Percentiles rank a stretch among this genome's conserved stretches.
These are phyloP conservation scores for Zaprionus ghesquierei DNA, from an alignment of 1,140 invertebrate genomes.

Conservation along the genomic window DNA sequence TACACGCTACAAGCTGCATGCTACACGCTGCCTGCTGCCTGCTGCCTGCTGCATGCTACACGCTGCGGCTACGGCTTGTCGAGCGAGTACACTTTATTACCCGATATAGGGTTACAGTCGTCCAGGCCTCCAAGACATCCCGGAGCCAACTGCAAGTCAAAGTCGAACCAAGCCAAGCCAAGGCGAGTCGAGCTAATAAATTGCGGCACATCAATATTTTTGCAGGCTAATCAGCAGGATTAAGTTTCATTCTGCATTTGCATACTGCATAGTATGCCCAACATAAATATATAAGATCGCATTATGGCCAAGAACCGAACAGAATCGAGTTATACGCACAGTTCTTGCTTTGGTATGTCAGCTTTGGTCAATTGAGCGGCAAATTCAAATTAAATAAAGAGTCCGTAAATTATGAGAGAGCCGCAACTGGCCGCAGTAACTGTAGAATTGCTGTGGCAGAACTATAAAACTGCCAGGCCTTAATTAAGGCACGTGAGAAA, in stretches of 20 bases:
- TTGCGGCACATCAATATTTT: conserved; percentile 24
- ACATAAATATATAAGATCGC: conserved; percentile 3
- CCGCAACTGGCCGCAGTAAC: neutral
- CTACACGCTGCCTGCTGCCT: neutral
- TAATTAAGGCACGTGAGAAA: conserved; percentile 31
- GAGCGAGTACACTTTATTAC: conserved; percentile 32
- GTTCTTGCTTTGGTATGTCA: neutral
- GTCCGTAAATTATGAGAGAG: conserved; percentile 15
- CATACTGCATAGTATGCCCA: neutral
- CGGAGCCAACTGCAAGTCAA: too few species aligned
- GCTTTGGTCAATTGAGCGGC: neutral
- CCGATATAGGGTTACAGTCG: conserved; percentile 23
- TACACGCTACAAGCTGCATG: neutral
- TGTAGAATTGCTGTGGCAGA: neutral
- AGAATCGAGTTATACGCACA: neutral
- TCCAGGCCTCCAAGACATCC: neutral
- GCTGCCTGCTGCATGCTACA: neutral
- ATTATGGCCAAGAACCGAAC: neutral
- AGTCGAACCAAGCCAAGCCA: neutral
- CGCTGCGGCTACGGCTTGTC: neutral
- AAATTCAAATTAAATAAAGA: conserved; percentile 22
- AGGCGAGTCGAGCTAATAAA: neutral
- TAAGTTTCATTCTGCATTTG: conserved; percentile 9
- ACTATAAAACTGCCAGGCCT: conserved; percentile 17
- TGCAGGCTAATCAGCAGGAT: conserved; percentile 29